phyloP scores from a whole-genome alignment of 2,888 invertebrate species.

The Agrilus cyanescens region DNA sequence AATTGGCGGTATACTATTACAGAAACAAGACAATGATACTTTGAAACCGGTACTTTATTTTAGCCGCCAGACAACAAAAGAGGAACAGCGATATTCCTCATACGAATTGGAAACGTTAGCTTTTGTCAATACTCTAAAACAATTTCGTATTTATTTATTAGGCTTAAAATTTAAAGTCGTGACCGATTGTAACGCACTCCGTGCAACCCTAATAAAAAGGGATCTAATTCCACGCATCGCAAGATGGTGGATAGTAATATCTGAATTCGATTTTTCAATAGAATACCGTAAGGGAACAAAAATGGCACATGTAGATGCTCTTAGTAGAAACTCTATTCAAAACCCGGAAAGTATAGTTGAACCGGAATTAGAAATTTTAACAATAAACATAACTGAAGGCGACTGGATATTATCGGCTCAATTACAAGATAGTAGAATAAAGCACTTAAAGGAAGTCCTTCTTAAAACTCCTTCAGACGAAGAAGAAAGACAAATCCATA shows the following conservation, averaged over 20 bases:
- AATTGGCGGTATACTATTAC: conserved; percentile 17
- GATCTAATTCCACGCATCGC: conserved; percentile 16
- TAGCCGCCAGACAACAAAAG: conserved; percentile 3
- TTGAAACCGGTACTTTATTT: conserved; percentile 3
- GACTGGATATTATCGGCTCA: conserved; percentile 18
- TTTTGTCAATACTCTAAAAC: too few relatives aligned
- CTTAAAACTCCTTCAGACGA: conserved; percentile 1
- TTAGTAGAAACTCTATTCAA: conserved; percentile 15
- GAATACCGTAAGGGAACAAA: conserved; percentile 19
- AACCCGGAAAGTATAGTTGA: not conserved
- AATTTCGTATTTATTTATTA: too few relatives aligned
- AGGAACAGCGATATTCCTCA: not conserved
- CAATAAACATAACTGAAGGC: conserved; percentile 7
- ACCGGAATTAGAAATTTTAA: not conserved
- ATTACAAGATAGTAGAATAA: conserved; percentile 11
- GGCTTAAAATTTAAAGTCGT: not conserved
- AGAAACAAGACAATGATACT: conserved; percentile 6
- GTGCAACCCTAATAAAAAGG: conserved; percentile 15
- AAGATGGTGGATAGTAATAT: conserved; percentile 22
- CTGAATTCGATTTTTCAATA: conserved; percentile 23
- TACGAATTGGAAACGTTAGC: conserved; percentile 6
- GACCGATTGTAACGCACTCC: conserved; percentile 18
- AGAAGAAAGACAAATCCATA: conserved; percentile 11
- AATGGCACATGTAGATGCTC: conserved; percentile 24
- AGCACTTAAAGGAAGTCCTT: conserved; percentile 5